Evolutionary conservation across 2,113 vertebrate species (phyloP).

Genomic region (Athene cunicularia): DNA sequence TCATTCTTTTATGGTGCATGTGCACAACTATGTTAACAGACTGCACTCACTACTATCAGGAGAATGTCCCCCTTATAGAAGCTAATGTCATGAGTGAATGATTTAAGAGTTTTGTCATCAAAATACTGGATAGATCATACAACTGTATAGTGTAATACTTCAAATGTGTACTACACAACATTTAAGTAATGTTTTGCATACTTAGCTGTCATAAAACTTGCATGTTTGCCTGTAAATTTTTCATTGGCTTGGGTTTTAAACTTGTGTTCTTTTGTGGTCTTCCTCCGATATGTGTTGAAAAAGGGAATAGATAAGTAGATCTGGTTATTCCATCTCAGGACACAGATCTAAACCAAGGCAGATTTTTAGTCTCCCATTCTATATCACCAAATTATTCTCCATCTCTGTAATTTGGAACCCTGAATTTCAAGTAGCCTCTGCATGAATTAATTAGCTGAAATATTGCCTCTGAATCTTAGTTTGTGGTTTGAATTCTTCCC

Average conservation of each 20-base stretch:
- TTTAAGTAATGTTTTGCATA: not conserved
- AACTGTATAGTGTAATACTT: not conserved
- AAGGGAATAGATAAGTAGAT: not conserved
- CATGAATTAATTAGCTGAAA: not conserved
- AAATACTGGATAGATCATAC: not conserved
- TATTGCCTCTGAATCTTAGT: not conserved
- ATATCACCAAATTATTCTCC: not conserved
- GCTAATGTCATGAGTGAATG: not conserved
- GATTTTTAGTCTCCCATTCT: not conserved
- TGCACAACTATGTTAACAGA: not conserved
- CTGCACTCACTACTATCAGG: not conserved
- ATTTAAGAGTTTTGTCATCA: not conserved
- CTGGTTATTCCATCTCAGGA: not conserved
- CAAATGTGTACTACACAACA: not conserved
- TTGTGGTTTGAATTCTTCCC: not conserved
- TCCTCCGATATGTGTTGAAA: not conserved
- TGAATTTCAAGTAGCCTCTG: not conserved
- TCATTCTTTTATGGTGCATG: accelerated
- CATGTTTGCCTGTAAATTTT: not conserved
- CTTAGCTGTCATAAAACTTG: not conserved
- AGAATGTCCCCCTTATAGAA: not conserved
- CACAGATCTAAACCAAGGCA: not conserved
- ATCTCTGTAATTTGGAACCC: not conserved
- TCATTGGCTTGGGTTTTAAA: not conserved
- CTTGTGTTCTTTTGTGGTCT: not conserved